phyloP scores from a whole-genome alignment of 2,888 invertebrate genomes.

The Pterostichus madidus region DNA sequence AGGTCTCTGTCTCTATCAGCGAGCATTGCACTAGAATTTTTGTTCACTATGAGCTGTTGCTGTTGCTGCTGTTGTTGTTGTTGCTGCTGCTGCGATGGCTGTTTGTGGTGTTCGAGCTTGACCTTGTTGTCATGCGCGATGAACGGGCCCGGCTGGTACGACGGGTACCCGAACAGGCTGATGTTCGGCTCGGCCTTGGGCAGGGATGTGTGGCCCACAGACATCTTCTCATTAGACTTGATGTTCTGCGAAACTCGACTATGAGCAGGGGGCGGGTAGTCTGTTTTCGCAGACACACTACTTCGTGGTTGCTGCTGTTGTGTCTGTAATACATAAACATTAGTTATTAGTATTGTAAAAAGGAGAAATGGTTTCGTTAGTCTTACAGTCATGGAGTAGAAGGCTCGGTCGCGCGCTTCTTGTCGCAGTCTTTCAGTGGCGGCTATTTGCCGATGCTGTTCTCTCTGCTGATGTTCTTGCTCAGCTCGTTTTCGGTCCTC shows the following conservation, averaged over 20 bases:
- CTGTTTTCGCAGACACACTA: constrained; percentile 76
- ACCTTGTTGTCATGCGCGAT: constrained; percentile 81
- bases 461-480: constrained; percentile 75
- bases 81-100: constrained; percentile 71
- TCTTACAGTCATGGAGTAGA: constrained; percentile 71
- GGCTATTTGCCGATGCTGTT: constrained; percentile 74
- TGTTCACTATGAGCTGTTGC: constrained; percentile 75
- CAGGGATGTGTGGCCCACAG: constrained; percentile 72
- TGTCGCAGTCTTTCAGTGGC: constrained; percentile 69
- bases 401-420: constrained; percentile 73
- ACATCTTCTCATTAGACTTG: constrained; percentile 73
- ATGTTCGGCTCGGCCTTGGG: constrained; percentile 83
- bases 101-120: constrained; percentile 79
- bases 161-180: constrained; percentile 83
- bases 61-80: constrained; percentile 71
- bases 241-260: constrained; percentile 72
- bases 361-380: not conserved
- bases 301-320: constrained; percentile 72
- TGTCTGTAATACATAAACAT: constrained; percentile 53
- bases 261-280: constrained; percentile 78
- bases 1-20: constrained; percentile 73
- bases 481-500: constrained; percentile 75
- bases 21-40: constrained; percentile 73
- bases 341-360: not conserved
- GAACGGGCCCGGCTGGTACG: constrained; percentile 76